Conservation (phyloP, 1,140 invertebrate genomes). For the Neuroterus valhalla region DNA sequence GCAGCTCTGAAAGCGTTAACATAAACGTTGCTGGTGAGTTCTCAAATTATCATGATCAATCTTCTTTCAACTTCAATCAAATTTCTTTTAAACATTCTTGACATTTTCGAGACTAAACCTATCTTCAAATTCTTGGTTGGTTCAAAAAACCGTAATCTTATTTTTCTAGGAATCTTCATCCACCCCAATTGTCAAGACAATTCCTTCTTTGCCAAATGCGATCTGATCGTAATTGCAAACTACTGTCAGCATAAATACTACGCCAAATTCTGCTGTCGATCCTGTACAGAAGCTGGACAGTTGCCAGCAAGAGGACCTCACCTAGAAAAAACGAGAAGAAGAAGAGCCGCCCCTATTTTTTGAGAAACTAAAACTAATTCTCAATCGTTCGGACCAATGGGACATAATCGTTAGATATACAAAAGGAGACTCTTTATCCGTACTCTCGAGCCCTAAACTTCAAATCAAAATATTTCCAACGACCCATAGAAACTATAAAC, state of each 20-base stretch:
- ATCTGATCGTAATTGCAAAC: slow-evolving; percentile 86
- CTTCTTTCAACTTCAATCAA: slow-evolving; percentile 21
- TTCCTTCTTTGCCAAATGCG: slow-evolving; percentile 91
- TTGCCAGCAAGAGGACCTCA: slow-evolving; percentile 73
- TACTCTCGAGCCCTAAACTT: not conserved
- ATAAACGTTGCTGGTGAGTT: slow-evolving; percentile 83
- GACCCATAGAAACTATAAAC: not conserved
- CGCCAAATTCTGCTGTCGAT: slow-evolving; percentile 93
- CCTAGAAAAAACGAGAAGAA: slow-evolving; percentile 65
- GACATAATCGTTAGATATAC: slow-evolving; percentile 14
- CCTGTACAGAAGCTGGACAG: slow-evolving; percentile 90
- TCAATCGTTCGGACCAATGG: slow-evolving; percentile 30
- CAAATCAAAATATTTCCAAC: not conserved
- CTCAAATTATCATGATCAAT: slow-evolving; percentile 47
- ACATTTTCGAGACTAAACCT: slow-evolving; percentile 31
- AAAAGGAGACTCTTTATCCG: slow-evolving; percentile 3
- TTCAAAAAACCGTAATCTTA: slow-evolving; percentile 5
- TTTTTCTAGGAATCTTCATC: slow-evolving; percentile 80
- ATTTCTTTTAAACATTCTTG: not conserved
- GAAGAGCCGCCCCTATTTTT: slow-evolving; percentile 57
- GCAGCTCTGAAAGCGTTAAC: slow-evolving; percentile 77
- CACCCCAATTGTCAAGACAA: slow-evolving; percentile 89
- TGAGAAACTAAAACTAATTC: slow-evolving; percentile 38
- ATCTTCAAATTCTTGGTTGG: slow-evolving; percentile 13
- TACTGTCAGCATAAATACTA: slow-evolving; percentile 93